Evolutionary conservation across 1,140 invertebrate genomes (phyloP).

Genomic region (Pseudoatta argentina): DNA sequence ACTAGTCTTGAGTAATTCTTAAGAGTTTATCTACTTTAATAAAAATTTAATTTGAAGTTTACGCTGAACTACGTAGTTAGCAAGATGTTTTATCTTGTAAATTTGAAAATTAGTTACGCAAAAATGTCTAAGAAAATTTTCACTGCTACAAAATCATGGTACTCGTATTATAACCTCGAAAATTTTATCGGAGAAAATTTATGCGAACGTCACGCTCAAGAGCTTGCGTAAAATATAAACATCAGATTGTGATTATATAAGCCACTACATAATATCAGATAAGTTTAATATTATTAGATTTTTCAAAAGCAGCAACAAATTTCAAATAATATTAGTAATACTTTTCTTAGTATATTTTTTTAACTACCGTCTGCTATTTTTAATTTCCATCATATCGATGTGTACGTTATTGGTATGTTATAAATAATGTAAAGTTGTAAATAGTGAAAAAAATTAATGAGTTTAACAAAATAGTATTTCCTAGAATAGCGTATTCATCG

Average conservation of each 20-base stretch:
- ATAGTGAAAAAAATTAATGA: no score
- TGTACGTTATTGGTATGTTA: neutral
- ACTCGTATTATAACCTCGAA: neutral
- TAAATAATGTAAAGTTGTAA: neutral
- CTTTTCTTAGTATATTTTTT: neutral
- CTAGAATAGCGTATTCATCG: no score
- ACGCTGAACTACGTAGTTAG: conserved; percentile 18
- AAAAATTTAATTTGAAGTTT: conserved; percentile 55
- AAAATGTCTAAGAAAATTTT: conserved; percentile 32
- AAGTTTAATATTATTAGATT: neutral
- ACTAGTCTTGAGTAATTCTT: neutral
- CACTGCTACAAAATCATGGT: neutral
- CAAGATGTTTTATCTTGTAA: conserved; percentile 32
- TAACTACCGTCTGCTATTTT: neutral
- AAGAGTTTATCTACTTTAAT: conserved; percentile 13
- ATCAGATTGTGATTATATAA: neutral
- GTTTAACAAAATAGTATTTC: no score
- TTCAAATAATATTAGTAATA: neutral
- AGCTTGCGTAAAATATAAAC: neutral
- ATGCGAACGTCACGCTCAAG: conserved; percentile 4
- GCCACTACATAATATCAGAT: neutral
- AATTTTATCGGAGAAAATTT: conserved; percentile 22
- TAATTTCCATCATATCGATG: neutral
- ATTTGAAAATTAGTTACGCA: conserved; percentile 33
- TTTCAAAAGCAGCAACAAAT: neutral